Percentiles rank a stretch among this genome's conserved stretches.
These are phyloP conservation scores for Drosophila eohydei DNA, from an alignment of 2,888 invertebrate species.

Conservation along the genomic window DNA sequence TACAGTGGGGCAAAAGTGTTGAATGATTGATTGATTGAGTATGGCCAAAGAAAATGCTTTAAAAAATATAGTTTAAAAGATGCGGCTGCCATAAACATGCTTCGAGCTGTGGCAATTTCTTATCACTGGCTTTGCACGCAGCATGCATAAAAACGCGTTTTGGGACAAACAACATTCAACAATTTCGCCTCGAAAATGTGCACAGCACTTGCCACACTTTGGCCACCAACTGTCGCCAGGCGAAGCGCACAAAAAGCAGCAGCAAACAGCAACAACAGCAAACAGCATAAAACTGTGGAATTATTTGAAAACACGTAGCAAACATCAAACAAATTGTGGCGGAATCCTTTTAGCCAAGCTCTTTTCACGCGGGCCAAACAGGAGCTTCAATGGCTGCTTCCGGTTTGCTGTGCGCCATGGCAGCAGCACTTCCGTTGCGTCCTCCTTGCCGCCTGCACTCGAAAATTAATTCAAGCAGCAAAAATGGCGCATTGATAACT, in stretches of 20 bases:
- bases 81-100: slow-evolving; percentile 5
- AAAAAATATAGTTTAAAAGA: not conserved
- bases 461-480: slow-evolving; percentile 76
- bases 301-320: slow-evolving; percentile 78
- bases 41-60: not conserved
- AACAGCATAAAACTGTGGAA: slow-evolving; percentile 60
- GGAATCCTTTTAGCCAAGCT: slow-evolving; percentile 75
- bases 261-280: slow-evolving; percentile 26
- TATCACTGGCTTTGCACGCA: slow-evolving; percentile 30
- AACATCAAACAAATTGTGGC: slow-evolving; percentile 78
- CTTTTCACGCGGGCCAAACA: slow-evolving; percentile 60
- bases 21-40: not conserved
- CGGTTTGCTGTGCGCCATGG: slow-evolving; percentile 73
- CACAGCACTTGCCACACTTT: slow-evolving; percentile 55
- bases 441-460: slow-evolving; percentile 33
- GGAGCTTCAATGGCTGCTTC: slow-evolving; percentile 66
- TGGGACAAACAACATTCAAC: slow-evolving; percentile 33
- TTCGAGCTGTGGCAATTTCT: slow-evolving; percentile 33
- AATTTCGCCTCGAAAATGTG: slow-evolving; percentile 43
- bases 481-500: slow-evolving; percentile 73
- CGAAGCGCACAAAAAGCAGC: slow-evolving; percentile 16
- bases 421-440: slow-evolving; percentile 66
- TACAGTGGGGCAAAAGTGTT: not conserved
- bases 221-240: slow-evolving; percentile 56
- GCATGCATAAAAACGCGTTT: slow-evolving; percentile 18